Conservation (phyloP, 2,797 vertebrate species). For the Miichthys miiuy region DNA sequence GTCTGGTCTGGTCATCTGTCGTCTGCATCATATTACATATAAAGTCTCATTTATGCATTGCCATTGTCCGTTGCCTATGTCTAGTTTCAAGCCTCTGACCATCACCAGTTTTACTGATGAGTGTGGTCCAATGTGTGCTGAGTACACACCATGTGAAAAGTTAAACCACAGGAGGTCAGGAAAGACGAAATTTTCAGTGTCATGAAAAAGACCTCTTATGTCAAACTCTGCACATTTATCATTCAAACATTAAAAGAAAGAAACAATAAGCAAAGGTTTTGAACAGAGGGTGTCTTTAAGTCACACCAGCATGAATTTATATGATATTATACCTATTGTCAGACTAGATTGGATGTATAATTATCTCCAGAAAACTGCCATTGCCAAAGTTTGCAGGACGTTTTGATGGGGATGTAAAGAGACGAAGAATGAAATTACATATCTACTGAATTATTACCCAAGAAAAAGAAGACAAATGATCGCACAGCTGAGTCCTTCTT, state of each 20-base stretch:
- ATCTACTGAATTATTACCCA: not conserved
- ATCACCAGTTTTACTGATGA: too few relatives aligned
- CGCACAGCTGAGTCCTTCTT: slow-evolving; percentile 3
- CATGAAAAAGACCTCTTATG: too few relatives aligned
- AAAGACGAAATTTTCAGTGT: not conserved
- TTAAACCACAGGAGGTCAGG: not conserved
- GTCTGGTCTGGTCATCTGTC: not conserved
- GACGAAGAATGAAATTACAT: not conserved
- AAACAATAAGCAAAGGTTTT: too few relatives aligned
- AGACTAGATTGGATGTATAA: not conserved
- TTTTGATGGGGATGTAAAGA: not conserved
- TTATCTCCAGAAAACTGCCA: not conserved
- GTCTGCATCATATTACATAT: not conserved
- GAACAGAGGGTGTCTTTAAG: too few relatives aligned
- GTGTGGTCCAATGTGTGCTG: too few relatives aligned
- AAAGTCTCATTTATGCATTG: not conserved
- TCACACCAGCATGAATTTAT: too few relatives aligned
- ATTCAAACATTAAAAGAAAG: too few relatives aligned
- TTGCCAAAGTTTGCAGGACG: not conserved
- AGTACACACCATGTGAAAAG: not conserved
- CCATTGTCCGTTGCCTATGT: not conserved
- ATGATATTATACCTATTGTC: not conserved
- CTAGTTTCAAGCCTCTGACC: not conserved
- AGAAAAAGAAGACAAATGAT: slow-evolving; percentile 7
- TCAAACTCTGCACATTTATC: too few relatives aligned